Conservation (phyloP, 2,888 invertebrate genomes). For the Aspidiotus rigidus region DNA sequence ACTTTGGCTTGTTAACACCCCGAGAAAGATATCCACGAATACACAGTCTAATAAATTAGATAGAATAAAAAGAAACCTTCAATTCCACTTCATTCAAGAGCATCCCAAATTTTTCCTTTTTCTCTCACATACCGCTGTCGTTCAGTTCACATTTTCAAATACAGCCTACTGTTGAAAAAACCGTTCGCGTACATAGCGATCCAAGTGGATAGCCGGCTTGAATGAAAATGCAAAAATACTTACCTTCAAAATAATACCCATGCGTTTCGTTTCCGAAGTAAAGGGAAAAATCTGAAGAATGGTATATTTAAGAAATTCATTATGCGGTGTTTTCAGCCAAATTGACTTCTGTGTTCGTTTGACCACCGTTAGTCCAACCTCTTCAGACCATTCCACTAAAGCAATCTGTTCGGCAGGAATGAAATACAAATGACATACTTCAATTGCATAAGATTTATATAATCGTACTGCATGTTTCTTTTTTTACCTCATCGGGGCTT, state of each 20-base stretch:
- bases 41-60: too few relatives aligned
- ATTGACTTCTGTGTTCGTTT: constrained; percentile 51
- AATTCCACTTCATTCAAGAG: too few relatives aligned
- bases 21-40: too few relatives aligned
- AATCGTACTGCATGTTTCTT: too few relatives aligned
- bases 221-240: too few relatives aligned
- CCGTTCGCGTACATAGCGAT: too few relatives aligned
- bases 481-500: constrained; percentile 60
- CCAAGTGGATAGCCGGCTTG: not conserved
- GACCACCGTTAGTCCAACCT: constrained; percentile 55
- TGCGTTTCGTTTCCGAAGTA: constrained; percentile 64
- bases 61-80: too few relatives aligned
- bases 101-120: too few relatives aligned
- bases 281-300: constrained; percentile 64
- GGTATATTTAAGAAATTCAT: constrained; percentile 49
- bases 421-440: constrained; percentile 29
- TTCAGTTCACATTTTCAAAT: too few relatives aligned
- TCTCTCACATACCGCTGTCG: too few relatives aligned
- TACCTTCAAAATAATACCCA: constrained; percentile 64
- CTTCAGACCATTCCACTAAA: constrained; percentile 63
- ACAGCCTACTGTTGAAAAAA: too few relatives aligned
- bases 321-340: constrained; percentile 45
- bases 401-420: constrained; percentile 48
- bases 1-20: too few relatives aligned
- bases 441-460: not conserved